These are phyloP conservation scores for Apodemus sylvaticus DNA, from an alignment of 2,113 vertebrate genomes.

Conservation along the genomic window DNA sequence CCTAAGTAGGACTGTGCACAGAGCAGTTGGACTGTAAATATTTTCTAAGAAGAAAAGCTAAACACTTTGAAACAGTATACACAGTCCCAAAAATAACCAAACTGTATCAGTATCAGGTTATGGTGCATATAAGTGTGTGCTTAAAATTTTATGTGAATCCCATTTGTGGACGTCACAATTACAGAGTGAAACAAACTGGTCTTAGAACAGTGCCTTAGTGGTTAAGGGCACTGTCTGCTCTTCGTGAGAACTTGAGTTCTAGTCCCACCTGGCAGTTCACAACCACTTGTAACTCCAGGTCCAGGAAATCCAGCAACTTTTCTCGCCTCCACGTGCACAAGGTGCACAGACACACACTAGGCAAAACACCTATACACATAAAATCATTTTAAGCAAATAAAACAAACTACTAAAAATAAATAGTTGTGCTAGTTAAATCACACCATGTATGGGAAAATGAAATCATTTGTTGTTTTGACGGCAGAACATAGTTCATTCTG, in stretches of 20 bases:
- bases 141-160: too few species aligned
- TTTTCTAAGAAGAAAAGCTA: constrained; percentile 31
- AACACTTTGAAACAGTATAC: neutral
- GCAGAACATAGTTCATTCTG: neutral
- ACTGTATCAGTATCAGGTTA: too few species aligned
- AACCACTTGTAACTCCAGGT: neutral
- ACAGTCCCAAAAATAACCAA: neutral
- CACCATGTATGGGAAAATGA: neutral
- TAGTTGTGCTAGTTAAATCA: neutral
- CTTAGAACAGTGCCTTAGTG: neutral
- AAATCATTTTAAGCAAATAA: neutral
- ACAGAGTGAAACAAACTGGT: neutral
- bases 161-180: neutral
- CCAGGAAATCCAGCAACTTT: neutral
- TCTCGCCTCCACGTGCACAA: neutral
- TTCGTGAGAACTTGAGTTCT: neutral
- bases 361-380: neutral
- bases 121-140: neutral
- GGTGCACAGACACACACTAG: neutral
- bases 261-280: too few species aligned
- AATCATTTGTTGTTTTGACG: neutral
- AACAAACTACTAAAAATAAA: neutral
- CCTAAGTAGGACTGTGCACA: neutral
- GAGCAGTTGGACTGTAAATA: neutral
- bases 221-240: neutral